phyloP scores from a whole-genome alignment of 2,797 vertebrate species.

The Odontamblyopus lacepedii region DNA sequence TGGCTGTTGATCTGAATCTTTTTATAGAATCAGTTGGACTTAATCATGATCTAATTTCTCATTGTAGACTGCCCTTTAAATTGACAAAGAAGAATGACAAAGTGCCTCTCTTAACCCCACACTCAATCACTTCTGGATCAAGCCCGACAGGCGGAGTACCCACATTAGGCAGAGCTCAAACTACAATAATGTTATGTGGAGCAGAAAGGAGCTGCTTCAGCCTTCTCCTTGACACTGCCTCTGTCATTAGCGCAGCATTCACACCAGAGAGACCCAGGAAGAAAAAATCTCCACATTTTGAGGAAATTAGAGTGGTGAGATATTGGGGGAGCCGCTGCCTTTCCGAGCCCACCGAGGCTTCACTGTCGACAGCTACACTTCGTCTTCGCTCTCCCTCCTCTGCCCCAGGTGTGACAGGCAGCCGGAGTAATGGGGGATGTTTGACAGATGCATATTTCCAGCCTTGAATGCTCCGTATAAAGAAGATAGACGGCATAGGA shows the following conservation, averaged over 20 bases:
- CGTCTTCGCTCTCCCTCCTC: conserved; percentile 59
- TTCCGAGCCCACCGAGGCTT: conserved; percentile 65
- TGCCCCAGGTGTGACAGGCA: conserved; percentile 77
- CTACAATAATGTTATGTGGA: conserved; percentile 40
- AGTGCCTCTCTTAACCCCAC: conserved; percentile 21
- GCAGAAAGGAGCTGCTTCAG: conserved; percentile 53
- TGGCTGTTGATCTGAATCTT: background rate
- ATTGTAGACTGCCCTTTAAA: conserved; percentile 10
- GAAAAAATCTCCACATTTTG: conserved; percentile 63
- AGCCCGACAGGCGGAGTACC: conserved; percentile 8
- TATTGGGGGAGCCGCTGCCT: conserved; percentile 58
- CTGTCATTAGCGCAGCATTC: conserved; percentile 60
- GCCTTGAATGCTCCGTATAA: conserved; percentile 78
- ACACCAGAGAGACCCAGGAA: conserved; percentile 50
- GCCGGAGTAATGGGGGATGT: conserved; percentile 73
- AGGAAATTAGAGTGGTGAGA: conserved; percentile 69
- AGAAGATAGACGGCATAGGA: conserved; percentile 74
- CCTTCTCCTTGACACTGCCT: conserved; percentile 45
- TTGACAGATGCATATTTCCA: conserved; percentile 80
- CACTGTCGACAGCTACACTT: conserved; percentile 68
- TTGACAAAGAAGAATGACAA: conserved; percentile 5
- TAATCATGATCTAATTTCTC: conserved; percentile 6
- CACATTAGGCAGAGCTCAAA: background rate
- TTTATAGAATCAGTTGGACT: background rate
- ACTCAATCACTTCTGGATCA: conserved; percentile 17